phyloP scores from a whole-genome alignment of 1,140 invertebrate species.

The Drosophila ironensis region DNA sequence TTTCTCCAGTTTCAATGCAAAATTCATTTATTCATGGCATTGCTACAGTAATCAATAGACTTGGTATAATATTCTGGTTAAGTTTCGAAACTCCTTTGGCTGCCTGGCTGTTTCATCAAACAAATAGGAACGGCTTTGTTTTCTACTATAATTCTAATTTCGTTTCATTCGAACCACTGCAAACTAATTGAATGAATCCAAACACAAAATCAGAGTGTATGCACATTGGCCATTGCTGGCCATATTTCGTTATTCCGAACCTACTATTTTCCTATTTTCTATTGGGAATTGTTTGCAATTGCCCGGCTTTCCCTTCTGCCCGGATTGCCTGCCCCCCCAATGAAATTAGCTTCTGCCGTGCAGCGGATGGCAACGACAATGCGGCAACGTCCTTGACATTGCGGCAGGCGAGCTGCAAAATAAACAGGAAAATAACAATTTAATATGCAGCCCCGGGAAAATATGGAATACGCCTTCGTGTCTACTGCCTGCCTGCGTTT shows the following conservation, averaged over 20 bases:
- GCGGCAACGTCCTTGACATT: slow-evolving; percentile 35
- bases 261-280: slow-evolving; percentile 18
- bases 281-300: slow-evolving; percentile 37
- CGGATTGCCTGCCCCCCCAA: slow-evolving; percentile 1
- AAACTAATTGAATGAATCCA: not conserved
- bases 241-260: slow-evolving; percentile 7
- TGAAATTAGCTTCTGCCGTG: slow-evolving; percentile 47
- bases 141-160: not conserved
- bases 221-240: slow-evolving; percentile 13
- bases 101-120: too few species aligned
- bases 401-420: slow-evolving; percentile 43
- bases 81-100: not conserved
- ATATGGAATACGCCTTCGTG: slow-evolving; percentile 17
- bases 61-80: not conserved
- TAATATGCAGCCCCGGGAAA: slow-evolving; percentile 42
- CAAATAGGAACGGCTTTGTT: not conserved
- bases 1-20: not conserved
- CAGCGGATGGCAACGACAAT: slow-evolving; percentile 37
- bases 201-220: slow-evolving; percentile 14
- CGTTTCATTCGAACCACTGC: not conserved
- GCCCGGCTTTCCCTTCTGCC: slow-evolving; percentile 37
- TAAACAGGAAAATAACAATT: slow-evolving; percentile 55
- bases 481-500: slow-evolving; percentile 21
- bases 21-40: slow-evolving; percentile 7
- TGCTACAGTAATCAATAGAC: too few species aligned